phyloP scores from a whole-genome alignment of 2,888 invertebrate species.

The Hesperia comma region DNA sequence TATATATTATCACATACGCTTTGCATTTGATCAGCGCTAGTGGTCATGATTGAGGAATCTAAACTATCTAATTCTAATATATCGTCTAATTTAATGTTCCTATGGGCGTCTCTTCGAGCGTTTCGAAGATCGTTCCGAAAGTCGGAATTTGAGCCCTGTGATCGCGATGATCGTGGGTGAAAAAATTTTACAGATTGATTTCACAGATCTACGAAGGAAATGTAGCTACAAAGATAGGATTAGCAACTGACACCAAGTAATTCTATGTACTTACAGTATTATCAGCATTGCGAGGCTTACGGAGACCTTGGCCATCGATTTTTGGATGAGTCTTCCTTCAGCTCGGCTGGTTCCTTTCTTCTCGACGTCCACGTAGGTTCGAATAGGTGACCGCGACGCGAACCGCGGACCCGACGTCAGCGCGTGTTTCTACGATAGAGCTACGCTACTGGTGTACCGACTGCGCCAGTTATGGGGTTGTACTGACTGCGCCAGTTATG shows the following conservation, averaged over 20 bases:
- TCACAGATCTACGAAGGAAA: background rate
- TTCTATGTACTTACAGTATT: background rate
- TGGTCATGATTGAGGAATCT: background rate
- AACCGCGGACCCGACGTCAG: no score
- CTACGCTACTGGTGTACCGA: no score
- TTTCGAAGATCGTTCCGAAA: constrained; percentile 16
- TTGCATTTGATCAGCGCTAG: background rate
- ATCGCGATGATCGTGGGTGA: constrained; percentile 20
- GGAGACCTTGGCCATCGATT: background rate
- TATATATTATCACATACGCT: constrained; percentile 15
- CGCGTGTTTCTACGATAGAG: no score
- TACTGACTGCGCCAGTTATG: no score
- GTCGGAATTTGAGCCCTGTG: constrained; percentile 23
- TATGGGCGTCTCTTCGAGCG: constrained; percentile 17
- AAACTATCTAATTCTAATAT: constrained; percentile 1
- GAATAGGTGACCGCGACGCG: no score
- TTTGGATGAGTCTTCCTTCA: constrained; percentile 7
- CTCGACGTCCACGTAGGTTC: no score
- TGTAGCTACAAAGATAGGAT: background rate
- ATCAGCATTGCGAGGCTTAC: background rate
- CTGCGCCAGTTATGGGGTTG: no score
- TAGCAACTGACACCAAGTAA: constrained; percentile 4
- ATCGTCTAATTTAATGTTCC: no score
- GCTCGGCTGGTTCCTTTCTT: no score
- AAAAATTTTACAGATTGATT: constrained; percentile 12